Evolutionary conservation across 2,797 vertebrate genomes (phyloP).

Genomic region (Glyptemys insculpta): DNA sequence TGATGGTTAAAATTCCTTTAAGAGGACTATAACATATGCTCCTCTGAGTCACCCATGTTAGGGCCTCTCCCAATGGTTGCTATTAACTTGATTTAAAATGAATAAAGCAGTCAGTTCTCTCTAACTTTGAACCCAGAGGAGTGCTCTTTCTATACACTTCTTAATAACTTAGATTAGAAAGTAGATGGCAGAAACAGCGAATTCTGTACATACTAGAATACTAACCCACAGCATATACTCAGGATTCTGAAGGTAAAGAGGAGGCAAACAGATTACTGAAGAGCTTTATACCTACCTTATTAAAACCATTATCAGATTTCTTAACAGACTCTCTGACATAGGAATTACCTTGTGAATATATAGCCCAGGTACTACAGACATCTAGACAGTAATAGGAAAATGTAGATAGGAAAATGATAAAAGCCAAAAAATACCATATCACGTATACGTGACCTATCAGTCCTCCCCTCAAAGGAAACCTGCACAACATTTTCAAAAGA

Average conservation of each 20-base stretch:
- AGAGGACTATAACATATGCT: constrained; percentile 33
- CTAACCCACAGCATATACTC: background rate
- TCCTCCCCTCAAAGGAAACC: background rate
- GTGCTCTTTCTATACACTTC: constrained; percentile 48
- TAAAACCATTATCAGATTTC: constrained; percentile 32
- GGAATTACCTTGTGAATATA: background rate
- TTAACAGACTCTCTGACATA: constrained; percentile 2
- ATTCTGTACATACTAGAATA: background rate
- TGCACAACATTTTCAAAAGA: background rate
- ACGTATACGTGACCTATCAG: background rate
- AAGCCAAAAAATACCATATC: background rate
- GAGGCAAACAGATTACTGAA: background rate
- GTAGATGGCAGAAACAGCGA: constrained; percentile 45
- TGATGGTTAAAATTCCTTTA: background rate
- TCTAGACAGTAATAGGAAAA: background rate
- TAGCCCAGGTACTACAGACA: background rate
- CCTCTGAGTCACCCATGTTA: constrained; percentile 6
- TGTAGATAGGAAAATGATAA: background rate
- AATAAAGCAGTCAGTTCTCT: constrained; percentile 45
- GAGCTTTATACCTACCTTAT: background rate
- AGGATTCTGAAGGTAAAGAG: background rate
- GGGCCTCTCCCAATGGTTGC: constrained; percentile 5
- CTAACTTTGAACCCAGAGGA: constrained; percentile 48
- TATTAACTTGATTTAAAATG: constrained; percentile 60
- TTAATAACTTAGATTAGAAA: constrained; percentile 66